These are phyloP conservation scores for Ochlodes sylvanus DNA, from an alignment of 2,888 invertebrate species.

Conservation along the genomic window DNA sequence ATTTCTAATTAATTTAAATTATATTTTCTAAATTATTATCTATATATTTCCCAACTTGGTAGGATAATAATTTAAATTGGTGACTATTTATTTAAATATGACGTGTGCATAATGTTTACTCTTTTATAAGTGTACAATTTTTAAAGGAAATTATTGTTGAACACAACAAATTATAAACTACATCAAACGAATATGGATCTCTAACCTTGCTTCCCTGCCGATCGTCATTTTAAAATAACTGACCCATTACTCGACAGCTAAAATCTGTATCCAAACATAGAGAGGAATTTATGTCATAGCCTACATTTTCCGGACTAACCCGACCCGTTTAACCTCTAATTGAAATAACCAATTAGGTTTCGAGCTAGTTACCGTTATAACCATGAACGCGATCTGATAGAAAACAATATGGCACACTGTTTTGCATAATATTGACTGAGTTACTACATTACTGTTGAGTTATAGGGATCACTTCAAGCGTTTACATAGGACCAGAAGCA, in stretches of 20 bases:
- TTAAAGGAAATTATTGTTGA: too few species aligned
- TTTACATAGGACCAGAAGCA: background rate
- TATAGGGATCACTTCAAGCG: background rate
- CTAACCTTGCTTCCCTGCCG: too few species aligned
- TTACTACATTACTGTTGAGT: background rate
- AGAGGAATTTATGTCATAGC: constrained; percentile 4
- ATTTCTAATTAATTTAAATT: too few species aligned
- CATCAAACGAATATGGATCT: too few species aligned
- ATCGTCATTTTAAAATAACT: background rate
- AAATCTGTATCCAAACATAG: background rate
- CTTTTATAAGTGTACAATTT: too few species aligned
- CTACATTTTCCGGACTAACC: constrained; percentile 1
- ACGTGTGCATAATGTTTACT: too few species aligned
- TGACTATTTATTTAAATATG: too few species aligned
- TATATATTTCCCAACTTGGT: too few species aligned
- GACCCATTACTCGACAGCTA: background rate
- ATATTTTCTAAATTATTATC: too few species aligned
- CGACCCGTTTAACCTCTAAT: constrained; percentile 21
- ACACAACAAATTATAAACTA: too few species aligned
- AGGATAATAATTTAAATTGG: too few species aligned
- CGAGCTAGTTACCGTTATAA: constrained; percentile 12
- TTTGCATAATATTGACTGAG: background rate
- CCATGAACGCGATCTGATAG: constrained; percentile 12
- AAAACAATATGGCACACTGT: background rate
- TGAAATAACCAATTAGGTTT: constrained; percentile 33